These are phyloP conservation scores for Polydrusus pterygomalis DNA, from an alignment of 2,888 invertebrate genomes.

Conservation along the genomic window DNA sequence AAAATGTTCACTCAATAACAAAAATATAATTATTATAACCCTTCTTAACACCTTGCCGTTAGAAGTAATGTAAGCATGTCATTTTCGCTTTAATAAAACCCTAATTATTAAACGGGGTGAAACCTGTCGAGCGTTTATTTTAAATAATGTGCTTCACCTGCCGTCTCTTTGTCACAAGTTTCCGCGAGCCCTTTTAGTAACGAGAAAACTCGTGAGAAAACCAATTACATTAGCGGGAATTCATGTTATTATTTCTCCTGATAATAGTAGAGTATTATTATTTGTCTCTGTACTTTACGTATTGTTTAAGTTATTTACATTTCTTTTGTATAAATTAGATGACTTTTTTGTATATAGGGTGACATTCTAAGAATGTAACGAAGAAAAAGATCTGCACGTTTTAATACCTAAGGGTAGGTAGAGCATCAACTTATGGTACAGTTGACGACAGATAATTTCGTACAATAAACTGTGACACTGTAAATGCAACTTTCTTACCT, in stretches of 20 bases:
- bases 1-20: neutral
- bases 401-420: too few species aligned
- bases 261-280: neutral
- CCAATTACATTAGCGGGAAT: conserved; percentile 42
- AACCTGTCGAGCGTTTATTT: conserved; percentile 24
- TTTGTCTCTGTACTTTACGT: neutral
- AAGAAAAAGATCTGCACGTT: too few species aligned
- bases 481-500: too few species aligned
- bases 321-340: too few species aligned
- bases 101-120: conserved; percentile 23
- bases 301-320: neutral
- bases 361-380: too few species aligned
- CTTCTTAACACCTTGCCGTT: neutral
- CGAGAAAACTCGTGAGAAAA: conserved; percentile 21
- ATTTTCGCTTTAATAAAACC: conserved; percentile 6
- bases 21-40: neutral
- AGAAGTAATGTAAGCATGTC: conserved; percentile 7
- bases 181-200: conserved; percentile 29
- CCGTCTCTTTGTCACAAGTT: conserved; percentile 38
- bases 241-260: conserved; percentile 16
- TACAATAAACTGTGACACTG: too few species aligned
- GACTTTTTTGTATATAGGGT: too few species aligned
- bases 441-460: too few species aligned
- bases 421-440: too few species aligned
- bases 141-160: conserved; percentile 28